phyloP scores from a whole-genome alignment of 2,797 vertebrate genomes.

The Onychomys leucogaster region DNA sequence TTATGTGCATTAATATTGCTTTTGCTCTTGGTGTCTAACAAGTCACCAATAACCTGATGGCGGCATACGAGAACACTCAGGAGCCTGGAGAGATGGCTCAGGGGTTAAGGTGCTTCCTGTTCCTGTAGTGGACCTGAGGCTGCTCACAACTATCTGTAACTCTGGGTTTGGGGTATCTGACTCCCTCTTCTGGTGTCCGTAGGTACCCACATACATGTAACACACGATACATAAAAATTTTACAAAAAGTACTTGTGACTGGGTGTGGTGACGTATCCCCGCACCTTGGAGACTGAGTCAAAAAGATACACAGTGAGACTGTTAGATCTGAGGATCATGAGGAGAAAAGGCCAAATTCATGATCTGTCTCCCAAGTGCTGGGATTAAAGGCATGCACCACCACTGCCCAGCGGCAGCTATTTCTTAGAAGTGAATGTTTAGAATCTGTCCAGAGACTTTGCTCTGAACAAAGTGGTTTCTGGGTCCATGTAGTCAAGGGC shows the following conservation, averaged over 20 bases:
- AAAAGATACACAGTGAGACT: neutral
- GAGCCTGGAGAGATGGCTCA: neutral
- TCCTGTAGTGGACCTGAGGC: neutral
- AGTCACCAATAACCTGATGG: neutral
- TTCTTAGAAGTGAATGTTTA: slow-evolving; percentile 20
- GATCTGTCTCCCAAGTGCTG: neutral
- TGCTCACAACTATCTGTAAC: neutral
- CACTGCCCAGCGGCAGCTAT: neutral
- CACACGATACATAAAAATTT: neutral
- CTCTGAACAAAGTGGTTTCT: neutral
- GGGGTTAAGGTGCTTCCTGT: neutral
- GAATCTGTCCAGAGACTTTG: neutral
- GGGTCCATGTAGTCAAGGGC: neutral
- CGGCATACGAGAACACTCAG: neutral
- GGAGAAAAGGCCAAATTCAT: neutral
- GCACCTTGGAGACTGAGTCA: neutral
- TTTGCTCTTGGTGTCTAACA: slow-evolving; percentile 7
- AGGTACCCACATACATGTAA: neutral
- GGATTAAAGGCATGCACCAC: too few relatives aligned
- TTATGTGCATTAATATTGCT: neutral
- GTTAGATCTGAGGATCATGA: neutral
- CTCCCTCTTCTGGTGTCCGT: neutral
- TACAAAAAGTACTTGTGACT: neutral
- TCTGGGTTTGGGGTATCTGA: neutral
- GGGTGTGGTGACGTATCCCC: neutral